Evolutionary conservation across 2,113 vertebrate genomes (phyloP).

Genomic region (Melanocharis versteri): DNA sequence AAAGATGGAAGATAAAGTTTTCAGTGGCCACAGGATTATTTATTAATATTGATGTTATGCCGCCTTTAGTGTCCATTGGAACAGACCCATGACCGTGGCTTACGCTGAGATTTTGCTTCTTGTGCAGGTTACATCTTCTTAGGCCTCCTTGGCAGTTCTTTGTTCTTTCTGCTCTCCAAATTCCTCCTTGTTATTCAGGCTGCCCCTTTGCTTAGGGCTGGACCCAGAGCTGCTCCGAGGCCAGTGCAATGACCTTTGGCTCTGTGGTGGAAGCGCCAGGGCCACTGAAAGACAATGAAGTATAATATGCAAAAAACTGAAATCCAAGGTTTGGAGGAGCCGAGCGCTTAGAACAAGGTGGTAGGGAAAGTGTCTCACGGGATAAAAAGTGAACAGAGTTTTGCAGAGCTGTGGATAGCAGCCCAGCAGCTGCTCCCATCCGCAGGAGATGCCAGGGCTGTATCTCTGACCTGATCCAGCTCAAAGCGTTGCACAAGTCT

Average conservation of each 20-base stretch:
- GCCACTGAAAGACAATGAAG: not conserved
- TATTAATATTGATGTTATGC: not conserved
- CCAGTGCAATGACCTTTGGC: not conserved
- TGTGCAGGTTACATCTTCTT: not conserved
- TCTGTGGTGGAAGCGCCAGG: not conserved
- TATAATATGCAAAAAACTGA: not conserved
- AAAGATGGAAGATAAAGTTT: not conserved
- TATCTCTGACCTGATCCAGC: not conserved
- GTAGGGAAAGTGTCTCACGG: not conserved
- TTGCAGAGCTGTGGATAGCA: not conserved
- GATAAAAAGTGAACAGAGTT: not conserved
- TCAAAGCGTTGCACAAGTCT: not conserved
- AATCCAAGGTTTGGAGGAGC: not conserved
- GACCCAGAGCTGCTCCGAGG: not conserved
- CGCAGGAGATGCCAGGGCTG: not conserved
- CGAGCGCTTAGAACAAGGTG: not conserved
- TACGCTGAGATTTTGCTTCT: not conserved
- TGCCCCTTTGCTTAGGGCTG: not conserved
- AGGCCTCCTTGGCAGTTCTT: not conserved
- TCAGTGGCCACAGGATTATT: not conserved
- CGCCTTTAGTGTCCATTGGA: not conserved
- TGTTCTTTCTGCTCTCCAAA: not conserved
- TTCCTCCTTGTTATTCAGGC: not conserved
- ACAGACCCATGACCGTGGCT: rapidly evolving
- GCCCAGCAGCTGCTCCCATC: not conserved